Evolutionary conservation across 2,888 invertebrate genomes (phyloP), one percentile per base, ranked within the genome.

Genomic region (Pasiphila rectangulata): DNA sequence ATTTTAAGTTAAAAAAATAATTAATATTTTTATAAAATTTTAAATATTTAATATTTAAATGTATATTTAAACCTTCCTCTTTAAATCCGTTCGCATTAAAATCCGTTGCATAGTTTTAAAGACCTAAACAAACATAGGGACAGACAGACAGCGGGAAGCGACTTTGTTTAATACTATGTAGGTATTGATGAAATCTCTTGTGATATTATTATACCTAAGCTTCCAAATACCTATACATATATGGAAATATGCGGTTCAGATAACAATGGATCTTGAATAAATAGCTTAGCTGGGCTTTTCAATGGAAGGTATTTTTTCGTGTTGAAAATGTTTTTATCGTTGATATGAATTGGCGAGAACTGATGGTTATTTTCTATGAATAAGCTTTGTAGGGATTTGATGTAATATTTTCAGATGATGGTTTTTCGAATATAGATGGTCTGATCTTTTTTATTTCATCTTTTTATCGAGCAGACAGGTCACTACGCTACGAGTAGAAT

Each of bases 201-300:
- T 38, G 42, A 12, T 32, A 45, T 20, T 36, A 29, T n/a, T n/a
- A n/a, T 40, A 36, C 17, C 17, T 41, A 32, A 36, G 15, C 38
- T 29, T 40, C 1, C 12, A 45, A 51, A 57, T 44, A 44, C 39
- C 32, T 32, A 32, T 17, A 39, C 51, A 51, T 52, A 39, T 52
- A 51, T 52, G 51, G 9, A 44, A 54, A 57, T 44, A 48, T 32
- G 27, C 13, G 35, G 34, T 46, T 52, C 30, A 32, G 38, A 24
- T 37, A 42, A 44, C 47, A 51, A 49, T 46, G 34, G 37, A 39
- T 37, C 36, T 16, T 9, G 9, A n/a, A 25, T 20, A 36, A 36
- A 32, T 30, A 25, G 40, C 21, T 38, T 34, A 42, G 37, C 42
- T 10, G 9, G 21, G 20, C 4, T 29, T 27, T 21, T n/a, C 21